These are phyloP conservation scores for Anthophora plumipes DNA, from an alignment of 2,888 invertebrate species.

Conservation along the genomic window DNA sequence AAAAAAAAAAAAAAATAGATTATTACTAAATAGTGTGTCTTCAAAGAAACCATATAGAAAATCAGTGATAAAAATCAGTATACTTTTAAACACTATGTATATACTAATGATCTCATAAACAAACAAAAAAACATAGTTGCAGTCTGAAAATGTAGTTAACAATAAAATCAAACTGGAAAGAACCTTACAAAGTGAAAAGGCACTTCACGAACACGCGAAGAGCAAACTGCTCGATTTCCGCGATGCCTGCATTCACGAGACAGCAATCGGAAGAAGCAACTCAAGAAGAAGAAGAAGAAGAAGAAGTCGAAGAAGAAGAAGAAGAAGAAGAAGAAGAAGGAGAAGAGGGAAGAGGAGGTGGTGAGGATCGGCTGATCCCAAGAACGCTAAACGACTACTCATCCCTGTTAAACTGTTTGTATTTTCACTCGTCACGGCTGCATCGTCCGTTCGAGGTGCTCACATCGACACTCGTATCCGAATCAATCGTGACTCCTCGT, in stretches of 20 bases:
- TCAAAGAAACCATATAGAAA: too few species aligned
- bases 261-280: conserved; percentile 28
- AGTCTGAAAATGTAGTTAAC: too few species aligned
- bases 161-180: too few species aligned
- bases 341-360: conserved; percentile 45
- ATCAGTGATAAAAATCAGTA: too few species aligned
- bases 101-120: too few species aligned
- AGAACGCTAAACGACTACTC: conserved; percentile 81
- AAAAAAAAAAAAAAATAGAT: too few species aligned
- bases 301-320: conserved; percentile 19
- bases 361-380: conserved; percentile 66
- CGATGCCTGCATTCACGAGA: conserved; percentile 11
- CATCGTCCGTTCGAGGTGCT: conserved; percentile 77
- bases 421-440: conserved; percentile 83
- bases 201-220: not conserved
- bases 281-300: conserved; percentile 22
- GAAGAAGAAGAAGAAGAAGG: conserved; percentile 30
- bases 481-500: conserved; percentile 77
- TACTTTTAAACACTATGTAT: too few species aligned
- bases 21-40: too few species aligned
- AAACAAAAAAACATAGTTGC: too few species aligned
- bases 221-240: conserved; percentile 4
- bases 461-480: conserved; percentile 77
- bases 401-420: conserved; percentile 83
- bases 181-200: too few species aligned